Percentiles rank a stretch among this genome's conserved stretches.
Evolutionary conservation across 2,113 vertebrate genomes (phyloP).

Genomic region (Microtus ochrogaster): DNA sequence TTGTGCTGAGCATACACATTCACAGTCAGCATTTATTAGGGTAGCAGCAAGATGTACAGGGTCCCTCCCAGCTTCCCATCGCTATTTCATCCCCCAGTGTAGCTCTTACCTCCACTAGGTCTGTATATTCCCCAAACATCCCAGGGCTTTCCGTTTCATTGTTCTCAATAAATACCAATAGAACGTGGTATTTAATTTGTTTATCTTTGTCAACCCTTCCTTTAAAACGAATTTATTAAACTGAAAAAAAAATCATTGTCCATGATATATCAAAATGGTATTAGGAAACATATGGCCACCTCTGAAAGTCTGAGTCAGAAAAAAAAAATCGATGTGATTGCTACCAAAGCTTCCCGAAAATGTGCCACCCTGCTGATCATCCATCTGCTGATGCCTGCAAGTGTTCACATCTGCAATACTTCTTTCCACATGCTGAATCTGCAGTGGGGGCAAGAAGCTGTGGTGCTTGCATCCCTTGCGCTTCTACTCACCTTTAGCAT

Average conservation of each 20-base stretch:
- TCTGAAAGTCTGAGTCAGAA: not conserved
- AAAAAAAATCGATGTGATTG: not conserved
- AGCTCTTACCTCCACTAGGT: not conserved
- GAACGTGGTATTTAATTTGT: not conserved
- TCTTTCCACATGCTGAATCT: not conserved
- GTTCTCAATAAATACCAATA: not conserved
- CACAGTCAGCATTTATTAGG: not conserved
- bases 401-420: slow-evolving; percentile 60
- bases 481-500: slow-evolving; percentile 79
- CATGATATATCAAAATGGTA: not conserved
- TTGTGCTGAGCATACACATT: not conserved
- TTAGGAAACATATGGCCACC: not conserved
- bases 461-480: slow-evolving; percentile 59
- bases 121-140: not conserved
- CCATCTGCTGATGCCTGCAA: slow-evolving; percentile 1
- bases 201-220: not conserved
- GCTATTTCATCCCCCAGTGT: not conserved
- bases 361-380: slow-evolving; percentile 52
- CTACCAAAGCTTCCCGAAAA: slow-evolving; percentile 33
- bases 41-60: not conserved
- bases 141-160: not conserved
- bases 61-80: not conserved
- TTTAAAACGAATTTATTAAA: slow-evolving; percentile 18
- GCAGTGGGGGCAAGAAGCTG: not conserved
- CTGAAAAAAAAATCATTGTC: not conserved